Evolutionary conservation across 2,797 vertebrate genomes (phyloP).

Genomic region (Scyliorhinus canicula): DNA sequence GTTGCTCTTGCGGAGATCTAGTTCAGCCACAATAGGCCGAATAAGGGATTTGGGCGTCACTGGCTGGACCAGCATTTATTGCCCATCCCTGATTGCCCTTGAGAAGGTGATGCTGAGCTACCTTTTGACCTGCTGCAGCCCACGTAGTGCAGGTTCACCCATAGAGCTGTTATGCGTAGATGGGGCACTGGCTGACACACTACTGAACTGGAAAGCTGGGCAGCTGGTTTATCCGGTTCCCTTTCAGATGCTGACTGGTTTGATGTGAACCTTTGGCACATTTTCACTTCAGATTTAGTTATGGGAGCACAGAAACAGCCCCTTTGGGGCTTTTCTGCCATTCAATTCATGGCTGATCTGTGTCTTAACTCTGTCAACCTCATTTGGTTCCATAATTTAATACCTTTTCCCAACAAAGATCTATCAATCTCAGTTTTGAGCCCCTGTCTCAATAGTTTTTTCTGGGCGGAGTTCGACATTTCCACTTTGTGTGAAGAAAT

Average conservation of each 20-base stretch:
- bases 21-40: too few species aligned
- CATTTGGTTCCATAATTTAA: neutral
- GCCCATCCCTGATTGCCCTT: too few species aligned
- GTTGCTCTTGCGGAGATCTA: too few species aligned
- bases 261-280: neutral
- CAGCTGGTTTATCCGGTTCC: neutral
- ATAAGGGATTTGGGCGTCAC: too few species aligned
- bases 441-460: too few species aligned
- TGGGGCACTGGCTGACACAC: too few species aligned
- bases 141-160: too few species aligned
- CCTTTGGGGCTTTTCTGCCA: neutral
- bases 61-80: too few species aligned
- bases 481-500: neutral
- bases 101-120: too few species aligned
- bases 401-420: too few species aligned
- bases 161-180: too few species aligned
- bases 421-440: neutral
- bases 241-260: neutral
- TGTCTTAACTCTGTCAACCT: neutral
- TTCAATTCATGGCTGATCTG: neutral
- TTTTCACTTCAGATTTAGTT: neutral
- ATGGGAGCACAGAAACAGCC: neutral
- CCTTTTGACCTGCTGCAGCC: too few species aligned
- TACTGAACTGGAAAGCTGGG: neutral
- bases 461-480: neutral